Percentiles rank a stretch among this genome's conserved stretches.
phyloP scores from a whole-genome alignment of 1,140 invertebrate genomes.

The Atta colombica region DNA sequence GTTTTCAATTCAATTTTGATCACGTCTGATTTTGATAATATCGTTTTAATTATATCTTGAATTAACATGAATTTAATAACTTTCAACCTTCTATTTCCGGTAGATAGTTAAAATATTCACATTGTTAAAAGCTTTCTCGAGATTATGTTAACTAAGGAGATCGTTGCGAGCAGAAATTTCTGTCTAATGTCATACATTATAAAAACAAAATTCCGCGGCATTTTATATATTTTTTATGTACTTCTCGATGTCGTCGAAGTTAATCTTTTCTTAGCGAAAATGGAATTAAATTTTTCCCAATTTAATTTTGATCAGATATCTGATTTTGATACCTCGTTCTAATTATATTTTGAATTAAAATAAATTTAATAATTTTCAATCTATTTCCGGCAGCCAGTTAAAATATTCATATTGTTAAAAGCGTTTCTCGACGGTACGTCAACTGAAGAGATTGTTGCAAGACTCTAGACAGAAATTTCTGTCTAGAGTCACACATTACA shows the following conservation, averaged over 20 bases:
- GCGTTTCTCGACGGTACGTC: background rate
- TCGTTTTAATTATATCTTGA: background rate
- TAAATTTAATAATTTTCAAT: background rate
- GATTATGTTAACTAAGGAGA: background rate
- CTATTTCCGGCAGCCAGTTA: background rate
- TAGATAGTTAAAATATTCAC: background rate
- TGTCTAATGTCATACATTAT: background rate
- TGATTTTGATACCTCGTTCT: background rate
- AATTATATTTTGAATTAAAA: background rate
- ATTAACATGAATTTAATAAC: background rate
- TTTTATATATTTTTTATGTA: background rate
- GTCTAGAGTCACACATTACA: background rate
- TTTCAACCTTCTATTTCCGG: background rate
- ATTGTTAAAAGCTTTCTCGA: background rate
- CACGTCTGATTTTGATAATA: background rate
- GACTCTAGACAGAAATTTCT: background rate
- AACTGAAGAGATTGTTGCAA: background rate
- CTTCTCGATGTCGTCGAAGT: too few relatives aligned
- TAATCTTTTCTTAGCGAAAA: background rate
- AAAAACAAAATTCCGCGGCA: background rate
- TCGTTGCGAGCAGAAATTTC: background rate
- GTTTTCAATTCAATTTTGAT: background rate
- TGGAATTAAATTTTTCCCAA: background rate
- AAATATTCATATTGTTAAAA: constrained; percentile 12
- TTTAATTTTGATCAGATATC: background rate